Base-by-base conservation (phyloP, 2,888 invertebrate species). In the Creontiades dilutus region DNA sequence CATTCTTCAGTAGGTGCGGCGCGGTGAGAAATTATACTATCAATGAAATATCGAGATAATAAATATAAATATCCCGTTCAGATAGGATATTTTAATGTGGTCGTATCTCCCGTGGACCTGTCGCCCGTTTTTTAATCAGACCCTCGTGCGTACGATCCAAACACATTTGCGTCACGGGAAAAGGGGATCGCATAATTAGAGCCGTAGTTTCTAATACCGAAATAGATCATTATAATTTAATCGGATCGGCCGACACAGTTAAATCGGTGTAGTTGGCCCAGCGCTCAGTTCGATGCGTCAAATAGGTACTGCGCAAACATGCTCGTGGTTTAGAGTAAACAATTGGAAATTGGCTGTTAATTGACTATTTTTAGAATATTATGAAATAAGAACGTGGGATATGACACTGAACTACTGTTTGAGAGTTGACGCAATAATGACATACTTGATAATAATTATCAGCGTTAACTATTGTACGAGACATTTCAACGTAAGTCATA, bases 111-210 rank as follows among this genome's bases (percentile, higher is more conserved):
- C 57, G 52, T 14, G 16, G 14, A 14, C 52, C 12, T 52, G 52
- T 52, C 52, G 52, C 52, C 52, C 13, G 48, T 52, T 52, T 52
- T 52, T 52, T 52, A 52, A 52, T 52, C 52, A 16, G 19, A 57
- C 57, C n/a, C 57, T 16, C 57, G 57, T n/a, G 57, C 57, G 57
- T 57, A 57, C 14, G n/a, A 16, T n/a, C n/a, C n/a, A 14, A 57
- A 57, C 57, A 57, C 16, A 57, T 57, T 57, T 57, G 57, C 57
- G 57, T 57, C 57, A 57, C n/a, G 57, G n/a, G 19, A 57, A 37
- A n/a, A 37, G 19, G n/a, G n/a, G 57, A 57, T 57, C 57, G 19
- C 57, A 57, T 57, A 57, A 57, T 57, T 57, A 57, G 57, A 57
- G n/a, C 57, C 7, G 57, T 16, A 57, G 19, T 57, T 16, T 16